phyloP scores from a whole-genome alignment of 2,797 vertebrate genomes.

The Notolepis coatsorum region DNA sequence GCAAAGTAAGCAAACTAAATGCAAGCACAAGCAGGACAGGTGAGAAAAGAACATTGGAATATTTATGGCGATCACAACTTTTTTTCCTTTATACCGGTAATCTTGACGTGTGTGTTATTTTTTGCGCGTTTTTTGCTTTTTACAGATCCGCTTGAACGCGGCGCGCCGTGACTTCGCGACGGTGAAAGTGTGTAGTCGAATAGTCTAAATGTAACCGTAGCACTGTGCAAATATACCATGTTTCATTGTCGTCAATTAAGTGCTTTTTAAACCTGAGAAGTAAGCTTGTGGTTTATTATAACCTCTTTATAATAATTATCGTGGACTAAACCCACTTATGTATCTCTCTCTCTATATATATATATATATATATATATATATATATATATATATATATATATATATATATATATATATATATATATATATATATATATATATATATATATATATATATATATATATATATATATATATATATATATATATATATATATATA shows the following conservation, averaged over 20 bases:
- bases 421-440: too few species aligned
- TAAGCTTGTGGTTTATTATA: background rate
- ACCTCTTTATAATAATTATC: too few species aligned
- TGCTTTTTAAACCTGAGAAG: background rate
- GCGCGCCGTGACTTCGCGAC: background rate
- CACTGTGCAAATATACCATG: background rate
- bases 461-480: too few species aligned
- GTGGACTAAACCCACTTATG: too few species aligned
- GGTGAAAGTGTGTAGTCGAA: background rate
- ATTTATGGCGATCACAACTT: constrained; percentile 55
- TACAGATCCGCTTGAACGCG: background rate
- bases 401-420: too few species aligned
- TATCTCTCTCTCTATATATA: too few species aligned
- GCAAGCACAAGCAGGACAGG: constrained; percentile 62
- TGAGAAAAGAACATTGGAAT: constrained; percentile 58
- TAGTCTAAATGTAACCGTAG: background rate
- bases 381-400: too few species aligned
- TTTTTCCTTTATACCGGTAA: constrained; percentile 5
- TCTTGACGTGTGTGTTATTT: background rate
- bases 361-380: too few species aligned
- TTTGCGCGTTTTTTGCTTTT: background rate
- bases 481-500: too few species aligned
- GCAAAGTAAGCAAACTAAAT: constrained; percentile 77
- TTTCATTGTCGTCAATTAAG: background rate
- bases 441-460: too few species aligned